Conservation (phyloP, 2,888 invertebrate species). For the Mesorhabditis belari region DNA sequence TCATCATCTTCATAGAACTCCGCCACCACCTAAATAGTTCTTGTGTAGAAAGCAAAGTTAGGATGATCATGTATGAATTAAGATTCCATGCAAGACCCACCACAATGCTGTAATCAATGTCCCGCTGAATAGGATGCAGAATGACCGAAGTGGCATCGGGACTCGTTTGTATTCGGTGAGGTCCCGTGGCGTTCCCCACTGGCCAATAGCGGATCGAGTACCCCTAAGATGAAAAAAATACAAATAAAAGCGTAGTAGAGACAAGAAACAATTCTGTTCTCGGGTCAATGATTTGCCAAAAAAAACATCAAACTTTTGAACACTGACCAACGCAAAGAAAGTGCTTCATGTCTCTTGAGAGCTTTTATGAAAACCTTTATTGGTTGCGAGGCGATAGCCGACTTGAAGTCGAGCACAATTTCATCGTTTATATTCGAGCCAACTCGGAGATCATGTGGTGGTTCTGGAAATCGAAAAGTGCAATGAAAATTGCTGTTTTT, state of each 20-base stretch:
- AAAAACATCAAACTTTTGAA: too few species aligned
- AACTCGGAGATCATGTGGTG: slow-evolving; percentile 44
- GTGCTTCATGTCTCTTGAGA: too few species aligned
- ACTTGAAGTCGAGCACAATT: slow-evolving; percentile 46
- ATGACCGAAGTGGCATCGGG: slow-evolving; percentile 11
- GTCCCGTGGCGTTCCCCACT: background rate
- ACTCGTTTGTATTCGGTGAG: background rate
- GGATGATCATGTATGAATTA: background rate
- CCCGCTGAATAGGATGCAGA: slow-evolving; percentile 33
- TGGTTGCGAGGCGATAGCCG: slow-evolving; percentile 33
- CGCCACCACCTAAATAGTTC: slow-evolving; percentile 26
- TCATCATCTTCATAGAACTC: slow-evolving; percentile 41
- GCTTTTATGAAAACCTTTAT: too few species aligned
- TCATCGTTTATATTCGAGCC: slow-evolving; percentile 51
- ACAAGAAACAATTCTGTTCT: too few species aligned
- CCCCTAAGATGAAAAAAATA: background rate
- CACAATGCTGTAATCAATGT: slow-evolving; percentile 47
- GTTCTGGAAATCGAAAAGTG: slow-evolving; percentile 24
- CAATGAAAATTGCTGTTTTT: background rate
- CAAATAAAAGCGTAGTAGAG: too few species aligned
- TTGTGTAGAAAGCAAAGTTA: background rate
- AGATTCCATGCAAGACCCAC: slow-evolving; percentile 11
- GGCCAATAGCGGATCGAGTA: background rate
- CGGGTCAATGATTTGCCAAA: too few species aligned
- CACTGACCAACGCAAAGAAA: too few species aligned